These are phyloP conservation scores for Theretra japonica DNA, from an alignment of 2,888 invertebrate species.

Conservation along the genomic window DNA sequence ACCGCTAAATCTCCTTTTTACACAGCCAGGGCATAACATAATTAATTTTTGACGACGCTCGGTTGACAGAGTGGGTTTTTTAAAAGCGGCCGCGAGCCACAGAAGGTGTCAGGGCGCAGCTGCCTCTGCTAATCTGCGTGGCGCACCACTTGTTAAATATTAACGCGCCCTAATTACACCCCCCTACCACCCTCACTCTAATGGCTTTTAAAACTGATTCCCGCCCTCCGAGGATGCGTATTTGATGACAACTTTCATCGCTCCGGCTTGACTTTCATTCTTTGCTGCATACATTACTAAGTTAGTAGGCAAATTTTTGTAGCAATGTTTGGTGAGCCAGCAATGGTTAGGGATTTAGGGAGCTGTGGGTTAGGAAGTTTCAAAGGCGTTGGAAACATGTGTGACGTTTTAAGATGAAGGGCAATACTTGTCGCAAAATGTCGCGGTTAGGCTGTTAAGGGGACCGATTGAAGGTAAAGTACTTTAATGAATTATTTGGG, in stretches of 20 bases:
- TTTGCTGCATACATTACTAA: slow-evolving; percentile 10
- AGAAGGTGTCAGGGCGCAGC: slow-evolving; percentile 76
- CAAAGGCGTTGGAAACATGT: slow-evolving; percentile 30
- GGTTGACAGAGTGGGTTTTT: slow-evolving; percentile 75
- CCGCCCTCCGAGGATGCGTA: slow-evolving; percentile 80
- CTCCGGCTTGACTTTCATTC: slow-evolving; percentile 52
- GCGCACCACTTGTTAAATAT: slow-evolving; percentile 84
- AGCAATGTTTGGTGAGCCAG: not conserved
- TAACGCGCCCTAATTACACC: slow-evolving; percentile 83
- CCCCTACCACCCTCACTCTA: slow-evolving; percentile 69
- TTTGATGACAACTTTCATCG: slow-evolving; percentile 82
- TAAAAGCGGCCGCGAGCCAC: slow-evolving; percentile 62
- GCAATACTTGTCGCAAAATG: slow-evolving; percentile 36
- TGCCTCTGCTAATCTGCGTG: slow-evolving; percentile 78
- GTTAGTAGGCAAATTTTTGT: too few species aligned
- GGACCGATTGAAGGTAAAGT: slow-evolving; percentile 14
- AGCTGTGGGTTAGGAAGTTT: slow-evolving; percentile 1
- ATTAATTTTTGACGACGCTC: slow-evolving; percentile 77
- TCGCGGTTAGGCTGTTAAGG: slow-evolving; percentile 31
- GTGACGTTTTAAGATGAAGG: slow-evolving; percentile 45
- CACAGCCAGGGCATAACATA: slow-evolving; percentile 51
- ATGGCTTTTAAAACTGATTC: slow-evolving; percentile 85
- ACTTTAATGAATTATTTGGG: slow-evolving; percentile 8
- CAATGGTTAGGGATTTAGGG: slow-evolving; percentile 2
- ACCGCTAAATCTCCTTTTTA: slow-evolving; percentile 60